Base-by-base conservation (phyloP, 2,797 vertebrate species). In the Oryzias dopingdopingensis region DNA sequence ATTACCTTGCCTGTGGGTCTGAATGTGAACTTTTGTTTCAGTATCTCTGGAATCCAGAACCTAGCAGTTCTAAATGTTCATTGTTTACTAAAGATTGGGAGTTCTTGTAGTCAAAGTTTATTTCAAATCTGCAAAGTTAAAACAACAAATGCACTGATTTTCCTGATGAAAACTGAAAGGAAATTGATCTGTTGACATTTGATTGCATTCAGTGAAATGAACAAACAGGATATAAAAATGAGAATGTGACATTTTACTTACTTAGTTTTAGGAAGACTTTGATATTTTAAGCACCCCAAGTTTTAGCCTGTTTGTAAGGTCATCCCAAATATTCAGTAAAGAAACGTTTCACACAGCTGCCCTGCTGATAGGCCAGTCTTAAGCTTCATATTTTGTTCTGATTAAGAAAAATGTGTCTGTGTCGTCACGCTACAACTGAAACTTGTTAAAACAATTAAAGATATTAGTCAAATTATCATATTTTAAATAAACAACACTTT, bases 1-100 rank as follows among this genome's bases (percentile, higher is more conserved):
- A 53, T 6, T 17, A 44, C 37, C 23, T 57, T 53, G 45, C 53
- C 16, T 40, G 24, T 23, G 29, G 56, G 56, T 52, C 47, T 52
- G 52, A 56, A 48, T 54, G 1, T 58, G 22, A 62, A 52, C 18
- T 42, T 62, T 46, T 53, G 32, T n/a, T 24, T 53, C 18, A 18
- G 14, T 43, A 16, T 49, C 45, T 42, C n/a, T 14, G 51, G 42
- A 37, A 56, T 51, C 5, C 24, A 18, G 32, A 44, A 51, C 49
- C 23, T 24, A 3, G 42, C 1, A 1, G 41, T 14, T 49, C 55
- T 49, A 5, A 23, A 49, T 10, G 50, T 43, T 44, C 49, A 37
- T 37, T 37, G 10, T 37, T 37, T 12, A 37, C 32, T 37, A 37
- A 37, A 37, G 32, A 37, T 37, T 37, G 32, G 32, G 32, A 4